These are phyloP conservation scores for Erpobdella octoculata DNA, from an alignment of 2,888 invertebrate species.

Conservation along the genomic window DNA sequence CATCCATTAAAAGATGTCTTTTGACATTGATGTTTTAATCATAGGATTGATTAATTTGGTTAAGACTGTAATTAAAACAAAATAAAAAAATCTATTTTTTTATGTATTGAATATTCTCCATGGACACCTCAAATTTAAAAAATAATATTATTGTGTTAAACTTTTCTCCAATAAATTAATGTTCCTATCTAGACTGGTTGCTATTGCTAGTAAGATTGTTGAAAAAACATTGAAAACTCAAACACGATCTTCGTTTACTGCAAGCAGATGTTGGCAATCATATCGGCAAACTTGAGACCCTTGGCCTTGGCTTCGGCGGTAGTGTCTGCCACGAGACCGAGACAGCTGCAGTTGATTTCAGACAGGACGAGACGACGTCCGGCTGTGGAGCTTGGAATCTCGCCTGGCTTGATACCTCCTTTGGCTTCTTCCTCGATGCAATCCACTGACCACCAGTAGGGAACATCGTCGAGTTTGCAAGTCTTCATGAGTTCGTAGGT, in stretches of 20 bases:
- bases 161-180: too few species aligned
- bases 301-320: conserved; percentile 34
- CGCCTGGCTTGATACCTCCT: conserved; percentile 25
- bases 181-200: too few species aligned
- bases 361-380: conserved; percentile 34
- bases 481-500: conserved; percentile 31
- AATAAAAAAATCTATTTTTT: background rate
- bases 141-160: too few species aligned
- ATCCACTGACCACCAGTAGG: conserved; percentile 37
- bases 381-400: conserved; percentile 32
- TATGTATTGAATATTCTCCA: background rate
- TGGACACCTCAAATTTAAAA: too few species aligned
- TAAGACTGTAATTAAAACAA: too few species aligned
- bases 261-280: conserved; percentile 34
- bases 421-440: conserved; percentile 33
- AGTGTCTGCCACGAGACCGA: conserved; percentile 35
- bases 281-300: conserved; percentile 33
- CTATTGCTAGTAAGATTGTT: background rate
- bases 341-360: conserved; percentile 35
- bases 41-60: too few species aligned
- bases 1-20: too few species aligned
- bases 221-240: background rate
- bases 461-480: conserved; percentile 33
- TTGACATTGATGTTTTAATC: too few species aligned
- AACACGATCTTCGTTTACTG: too few species aligned